Percentiles rank a stretch among this genome's conserved stretches.
Conservation (phyloP, 2,888 invertebrate genomes). For the Harmothoe impar region DNA sequence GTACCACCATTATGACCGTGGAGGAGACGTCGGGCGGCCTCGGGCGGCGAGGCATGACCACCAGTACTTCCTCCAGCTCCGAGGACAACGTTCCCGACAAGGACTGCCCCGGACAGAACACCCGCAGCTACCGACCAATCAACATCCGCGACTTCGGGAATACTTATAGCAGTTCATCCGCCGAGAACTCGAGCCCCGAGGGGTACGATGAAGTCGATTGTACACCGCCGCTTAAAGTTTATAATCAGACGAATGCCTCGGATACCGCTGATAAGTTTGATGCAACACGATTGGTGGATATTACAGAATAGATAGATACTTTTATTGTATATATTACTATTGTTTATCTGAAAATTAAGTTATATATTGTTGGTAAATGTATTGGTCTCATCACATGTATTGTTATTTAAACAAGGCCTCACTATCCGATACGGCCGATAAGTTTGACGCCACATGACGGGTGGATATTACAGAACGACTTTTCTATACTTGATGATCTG, state of each 20-base stretch:
- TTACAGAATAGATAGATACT: neutral
- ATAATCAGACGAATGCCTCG: conserved; percentile 15
- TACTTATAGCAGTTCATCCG: conserved; percentile 22
- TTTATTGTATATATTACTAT: too few relatives aligned
- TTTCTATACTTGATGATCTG: too few relatives aligned
- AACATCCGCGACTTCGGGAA: neutral
- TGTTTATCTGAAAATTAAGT: too few relatives aligned
- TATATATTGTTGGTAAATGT: too few relatives aligned
- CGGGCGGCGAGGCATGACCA: neutral
- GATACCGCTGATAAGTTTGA: conserved; percentile 45
- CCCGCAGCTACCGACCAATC: neutral
- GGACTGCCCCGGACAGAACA: neutral
- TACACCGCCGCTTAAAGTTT: neutral
- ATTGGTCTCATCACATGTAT: too few relatives aligned
- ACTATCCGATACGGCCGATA: conserved; percentile 36
- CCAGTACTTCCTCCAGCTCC: neutral
- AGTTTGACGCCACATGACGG: conserved; percentile 27
- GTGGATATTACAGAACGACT: conserved; percentile 15
- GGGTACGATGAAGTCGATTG: conserved; percentile 33
- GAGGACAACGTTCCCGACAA: neutral
- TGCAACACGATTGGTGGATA: conserved; percentile 4
- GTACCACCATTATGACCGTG: neutral
- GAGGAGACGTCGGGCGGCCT: neutral
- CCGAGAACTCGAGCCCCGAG: conserved; percentile 38
- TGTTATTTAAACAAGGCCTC: too few relatives aligned